phyloP scores from a whole-genome alignment of 1,140 invertebrate species.

The Zaprionus taronus region DNA sequence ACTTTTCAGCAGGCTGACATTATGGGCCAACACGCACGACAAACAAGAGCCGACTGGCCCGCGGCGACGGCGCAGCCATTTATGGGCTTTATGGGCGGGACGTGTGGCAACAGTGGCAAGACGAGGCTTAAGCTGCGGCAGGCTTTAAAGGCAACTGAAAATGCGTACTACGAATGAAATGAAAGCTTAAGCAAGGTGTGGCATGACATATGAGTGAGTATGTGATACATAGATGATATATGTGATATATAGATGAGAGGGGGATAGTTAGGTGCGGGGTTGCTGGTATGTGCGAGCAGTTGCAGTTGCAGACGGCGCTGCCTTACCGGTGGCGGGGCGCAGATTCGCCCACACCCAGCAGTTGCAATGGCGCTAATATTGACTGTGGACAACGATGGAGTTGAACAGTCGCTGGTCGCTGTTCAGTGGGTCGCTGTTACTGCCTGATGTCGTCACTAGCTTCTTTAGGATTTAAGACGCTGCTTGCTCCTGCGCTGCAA shows the following conservation, averaged over 20 bases:
- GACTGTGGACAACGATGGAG: constrained; percentile 69
- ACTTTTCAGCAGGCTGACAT: constrained; percentile 7
- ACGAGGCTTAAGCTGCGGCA: not conserved
- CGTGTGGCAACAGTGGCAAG: not conserved
- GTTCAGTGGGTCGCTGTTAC: constrained; percentile 21
- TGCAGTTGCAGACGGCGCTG: constrained; percentile 24
- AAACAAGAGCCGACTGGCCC: not conserved
- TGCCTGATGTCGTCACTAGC: not conserved
- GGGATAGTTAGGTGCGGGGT: not conserved
- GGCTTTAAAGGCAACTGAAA: constrained; percentile 13
- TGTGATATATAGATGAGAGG: not conserved
- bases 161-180: constrained; percentile 20
- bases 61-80: not conserved
- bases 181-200: constrained; percentile 41
- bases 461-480: not conserved
- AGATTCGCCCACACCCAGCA: constrained; percentile 85
- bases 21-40: constrained; percentile 8
- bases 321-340: constrained; percentile 84
- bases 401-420: constrained; percentile 63
- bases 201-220: constrained; percentile 32
- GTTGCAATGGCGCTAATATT: constrained; percentile 85
- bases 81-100: not conserved
- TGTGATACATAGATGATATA: constrained; percentile 28
- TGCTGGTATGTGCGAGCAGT: constrained; percentile 7
- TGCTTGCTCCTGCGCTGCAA: not conserved